phyloP scores from a whole-genome alignment of 37 sponge, comb jelly and placozoan genomes.

The Halichondria panicea region DNA sequence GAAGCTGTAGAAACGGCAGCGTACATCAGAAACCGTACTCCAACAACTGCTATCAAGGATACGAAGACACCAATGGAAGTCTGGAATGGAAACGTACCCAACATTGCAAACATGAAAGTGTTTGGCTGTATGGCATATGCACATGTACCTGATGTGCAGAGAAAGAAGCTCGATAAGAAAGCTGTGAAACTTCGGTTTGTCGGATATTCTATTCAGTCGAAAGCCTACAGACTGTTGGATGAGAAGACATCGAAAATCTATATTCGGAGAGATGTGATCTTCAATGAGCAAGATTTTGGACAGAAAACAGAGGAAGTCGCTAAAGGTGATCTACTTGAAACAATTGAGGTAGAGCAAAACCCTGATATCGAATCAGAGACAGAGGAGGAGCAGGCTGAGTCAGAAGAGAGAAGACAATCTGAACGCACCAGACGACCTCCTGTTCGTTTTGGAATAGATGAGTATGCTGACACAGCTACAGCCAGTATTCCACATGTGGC shows the following conservation, averaged over 20 bases:
- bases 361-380: too few relatives aligned
- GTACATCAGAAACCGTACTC: constrained; percentile 16
- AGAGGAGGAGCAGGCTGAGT: too few relatives aligned
- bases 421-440: constrained; percentile 18
- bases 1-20: constrained; percentile 55
- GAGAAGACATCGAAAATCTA: not conserved
- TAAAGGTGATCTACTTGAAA: too few relatives aligned
- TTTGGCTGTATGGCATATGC: constrained; percentile 44
- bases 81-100: constrained; percentile 7
- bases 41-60: constrained; percentile 14
- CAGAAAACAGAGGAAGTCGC: not conserved
- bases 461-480: constrained; percentile 43
- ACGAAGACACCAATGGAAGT: constrained; percentile 3
- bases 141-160: constrained; percentile 30
- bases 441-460: constrained; percentile 43
- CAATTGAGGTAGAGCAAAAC: too few relatives aligned
- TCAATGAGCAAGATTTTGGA: constrained; percentile 18
- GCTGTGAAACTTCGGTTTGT: constrained; percentile 6
- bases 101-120: constrained; percentile 17
- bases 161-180: constrained; percentile 21
- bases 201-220: not conserved
- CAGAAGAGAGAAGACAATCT: constrained; percentile 6
- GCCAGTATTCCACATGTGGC: constrained; percentile 15
- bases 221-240: constrained; percentile 9
- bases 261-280: constrained; percentile 14